These are phyloP conservation scores for Rotaria magnacalcarata DNA, from an alignment of 2,888 invertebrate genomes.

Conservation along the genomic window DNA sequence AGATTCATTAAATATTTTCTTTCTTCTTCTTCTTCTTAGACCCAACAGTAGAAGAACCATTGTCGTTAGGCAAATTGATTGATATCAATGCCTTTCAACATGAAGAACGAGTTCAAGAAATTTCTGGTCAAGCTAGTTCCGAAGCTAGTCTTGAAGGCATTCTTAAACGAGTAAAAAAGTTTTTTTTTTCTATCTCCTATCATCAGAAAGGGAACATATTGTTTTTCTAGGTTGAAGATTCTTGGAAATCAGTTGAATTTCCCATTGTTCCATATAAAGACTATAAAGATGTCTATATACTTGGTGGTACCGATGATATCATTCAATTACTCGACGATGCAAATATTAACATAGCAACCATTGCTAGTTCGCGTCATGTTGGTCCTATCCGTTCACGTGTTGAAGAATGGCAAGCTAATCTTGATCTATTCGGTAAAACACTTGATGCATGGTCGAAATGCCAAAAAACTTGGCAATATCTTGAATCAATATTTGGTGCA, in stretches of 20 bases:
- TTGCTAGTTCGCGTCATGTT: constrained; percentile 77
- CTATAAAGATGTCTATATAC: constrained; percentile 74
- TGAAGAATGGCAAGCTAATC: constrained; percentile 73
- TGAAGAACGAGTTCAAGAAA: constrained; percentile 73
- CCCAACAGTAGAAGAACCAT: constrained; percentile 69
- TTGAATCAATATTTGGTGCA: constrained; percentile 60
- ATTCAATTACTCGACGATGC: constrained; percentile 77
- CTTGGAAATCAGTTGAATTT: constrained; percentile 77
- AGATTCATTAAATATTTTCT: too few relatives aligned
- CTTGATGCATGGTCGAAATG: constrained; percentile 63
- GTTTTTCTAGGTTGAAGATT: constrained; percentile 69
- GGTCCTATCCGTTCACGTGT: constrained; percentile 76
- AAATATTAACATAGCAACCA: constrained; percentile 78
- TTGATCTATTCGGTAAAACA: constrained; percentile 76
- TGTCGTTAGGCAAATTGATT: constrained; percentile 70
- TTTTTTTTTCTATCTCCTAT: background rate
- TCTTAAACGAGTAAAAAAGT: constrained; percentile 66
- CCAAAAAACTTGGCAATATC: constrained; percentile 60
- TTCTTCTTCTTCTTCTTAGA: constrained; percentile 48
- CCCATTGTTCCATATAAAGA: constrained; percentile 74
- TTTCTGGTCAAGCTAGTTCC: constrained; percentile 80
- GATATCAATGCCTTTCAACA: constrained; percentile 72
- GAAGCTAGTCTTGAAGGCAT: constrained; percentile 76
- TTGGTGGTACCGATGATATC: constrained; percentile 79
- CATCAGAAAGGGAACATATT: background rate